Evolutionary conservation across 1,140 invertebrate species (phyloP).

Genomic region (Trypoxylus dichotomus): DNA sequence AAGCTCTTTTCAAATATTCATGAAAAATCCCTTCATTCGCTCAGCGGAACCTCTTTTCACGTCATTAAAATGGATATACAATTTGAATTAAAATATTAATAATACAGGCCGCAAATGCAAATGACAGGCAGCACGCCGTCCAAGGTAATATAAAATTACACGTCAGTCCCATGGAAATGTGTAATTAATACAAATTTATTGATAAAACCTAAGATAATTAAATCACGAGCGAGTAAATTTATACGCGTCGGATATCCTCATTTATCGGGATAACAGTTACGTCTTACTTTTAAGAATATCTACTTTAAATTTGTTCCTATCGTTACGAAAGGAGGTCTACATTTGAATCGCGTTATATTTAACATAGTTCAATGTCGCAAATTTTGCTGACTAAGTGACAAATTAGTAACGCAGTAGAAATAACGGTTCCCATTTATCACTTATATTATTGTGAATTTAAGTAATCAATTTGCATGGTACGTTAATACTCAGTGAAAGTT

Average conservation of each 20-base stretch:
- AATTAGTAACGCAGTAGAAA: constrained; percentile 13
- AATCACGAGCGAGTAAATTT: neutral
- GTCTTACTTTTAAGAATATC: neutral
- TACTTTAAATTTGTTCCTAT: neutral
- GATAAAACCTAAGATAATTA: constrained; percentile 12
- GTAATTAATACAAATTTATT: constrained; percentile 22
- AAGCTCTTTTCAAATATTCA: neutral
- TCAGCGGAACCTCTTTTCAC: constrained; percentile 2
- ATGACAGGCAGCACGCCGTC: neutral
- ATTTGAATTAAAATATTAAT: constrained; percentile 12
- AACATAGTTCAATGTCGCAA: neutral
- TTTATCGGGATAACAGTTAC: constrained; percentile 1
- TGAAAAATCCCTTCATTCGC: neutral
- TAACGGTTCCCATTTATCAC: neutral
- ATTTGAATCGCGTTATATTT: neutral
- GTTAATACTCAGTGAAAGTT: neutral
- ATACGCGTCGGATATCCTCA: constrained; percentile 19
- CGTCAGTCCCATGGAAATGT: neutral
- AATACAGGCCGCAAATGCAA: constrained; percentile 19
- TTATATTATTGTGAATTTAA: neutral
- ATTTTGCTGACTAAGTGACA: constrained; percentile 9
- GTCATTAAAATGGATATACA: constrained; percentile 8
- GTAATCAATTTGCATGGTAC: neutral
- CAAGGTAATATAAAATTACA: constrained; percentile 11
- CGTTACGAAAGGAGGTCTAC: neutral